Evolutionary conservation across 2,113 vertebrate genomes (phyloP).

Genomic region (Gambusia holbrooki): DNA sequence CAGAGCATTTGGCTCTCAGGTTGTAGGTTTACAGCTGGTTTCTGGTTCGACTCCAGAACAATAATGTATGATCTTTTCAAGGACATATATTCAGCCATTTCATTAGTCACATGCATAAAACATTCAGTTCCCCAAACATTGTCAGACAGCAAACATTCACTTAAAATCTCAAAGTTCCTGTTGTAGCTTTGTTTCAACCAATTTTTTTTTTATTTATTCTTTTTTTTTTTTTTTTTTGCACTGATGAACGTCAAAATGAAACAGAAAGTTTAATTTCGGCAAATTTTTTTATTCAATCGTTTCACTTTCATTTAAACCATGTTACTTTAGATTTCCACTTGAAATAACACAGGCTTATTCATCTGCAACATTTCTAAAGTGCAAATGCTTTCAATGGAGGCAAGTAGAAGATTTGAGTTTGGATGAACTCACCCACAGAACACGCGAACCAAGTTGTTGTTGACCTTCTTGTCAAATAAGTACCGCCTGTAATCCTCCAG

Average conservation of each 20-base stretch:
- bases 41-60: too few relatives aligned
- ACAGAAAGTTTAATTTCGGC: neutral
- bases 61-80: too few relatives aligned
- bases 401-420: too few relatives aligned
- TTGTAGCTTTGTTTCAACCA: neutral
- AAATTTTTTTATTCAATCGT: neutral
- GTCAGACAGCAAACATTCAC: too few relatives aligned
- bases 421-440: slow-evolving; percentile 86
- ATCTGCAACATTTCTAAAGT: too few relatives aligned
- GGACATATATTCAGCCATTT: neutral
- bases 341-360: too few relatives aligned
- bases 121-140: neutral
- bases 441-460: slow-evolving; percentile 86
- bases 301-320: neutral
- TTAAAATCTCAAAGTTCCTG: neutral
- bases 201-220: neutral
- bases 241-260: neutral
- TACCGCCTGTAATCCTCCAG: slow-evolving; percentile 95
- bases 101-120: neutral
- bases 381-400: too few relatives aligned
- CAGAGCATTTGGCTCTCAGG: too few relatives aligned
- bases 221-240: neutral
- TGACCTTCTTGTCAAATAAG: slow-evolving; percentile 90
- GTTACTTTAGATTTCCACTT: too few relatives aligned
- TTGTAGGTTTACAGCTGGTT: too few relatives aligned